phyloP scores from a whole-genome alignment of 2,113 vertebrate genomes.

The Mohoua ochrocephala region DNA sequence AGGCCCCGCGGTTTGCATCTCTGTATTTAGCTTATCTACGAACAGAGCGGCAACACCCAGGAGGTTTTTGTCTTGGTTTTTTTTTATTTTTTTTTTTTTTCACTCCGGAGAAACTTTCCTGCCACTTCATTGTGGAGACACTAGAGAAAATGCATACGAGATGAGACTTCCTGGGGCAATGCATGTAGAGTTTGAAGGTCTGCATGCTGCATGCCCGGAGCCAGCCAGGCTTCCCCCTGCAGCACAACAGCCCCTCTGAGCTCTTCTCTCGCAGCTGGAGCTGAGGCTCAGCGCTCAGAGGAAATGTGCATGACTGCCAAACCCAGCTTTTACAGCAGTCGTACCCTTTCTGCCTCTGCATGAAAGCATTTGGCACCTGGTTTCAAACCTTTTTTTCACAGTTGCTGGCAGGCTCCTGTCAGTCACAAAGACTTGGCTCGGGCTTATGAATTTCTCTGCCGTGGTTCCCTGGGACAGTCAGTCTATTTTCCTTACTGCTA shows the following conservation, averaged over 20 bases:
- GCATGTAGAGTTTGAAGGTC: fast-evolving
- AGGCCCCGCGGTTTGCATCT: neutral
- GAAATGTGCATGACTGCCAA: neutral
- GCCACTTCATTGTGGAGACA: neutral
- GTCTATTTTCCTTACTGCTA: neutral
- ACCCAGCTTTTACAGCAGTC: neutral
- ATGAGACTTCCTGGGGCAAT: neutral
- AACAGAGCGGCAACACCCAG: neutral
- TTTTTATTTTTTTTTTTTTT: neutral
- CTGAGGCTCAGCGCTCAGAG: neutral
- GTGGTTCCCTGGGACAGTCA: neutral
- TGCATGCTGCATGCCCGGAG: neutral
- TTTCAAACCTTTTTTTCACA: neutral
- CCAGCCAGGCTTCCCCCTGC: neutral
- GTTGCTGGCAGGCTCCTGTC: neutral
- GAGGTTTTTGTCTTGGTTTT: neutral
- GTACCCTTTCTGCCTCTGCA: neutral
- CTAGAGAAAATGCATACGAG: neutral
- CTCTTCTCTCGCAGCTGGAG: neutral
- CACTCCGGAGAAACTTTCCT: neutral
- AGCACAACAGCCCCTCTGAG: neutral
- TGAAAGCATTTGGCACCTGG: neutral
- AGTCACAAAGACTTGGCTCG: neutral
- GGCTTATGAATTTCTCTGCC: neutral
- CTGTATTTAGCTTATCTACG: neutral